Evolutionary conservation across 2,797 vertebrate genomes (phyloP).

Genomic region (Meriones psammophilus): DNA sequence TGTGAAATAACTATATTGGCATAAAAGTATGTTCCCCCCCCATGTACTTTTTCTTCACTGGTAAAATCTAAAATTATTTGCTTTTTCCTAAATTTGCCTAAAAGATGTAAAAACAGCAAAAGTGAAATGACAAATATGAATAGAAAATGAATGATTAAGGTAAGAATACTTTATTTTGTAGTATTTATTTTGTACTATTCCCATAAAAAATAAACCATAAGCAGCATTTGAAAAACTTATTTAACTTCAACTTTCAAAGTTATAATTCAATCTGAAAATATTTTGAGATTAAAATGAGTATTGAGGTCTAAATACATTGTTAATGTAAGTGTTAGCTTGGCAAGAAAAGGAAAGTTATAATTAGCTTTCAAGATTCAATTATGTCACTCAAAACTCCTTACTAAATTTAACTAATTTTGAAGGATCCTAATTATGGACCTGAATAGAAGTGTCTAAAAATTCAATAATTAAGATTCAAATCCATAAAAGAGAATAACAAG

Average conservation of each 20-base stretch:
- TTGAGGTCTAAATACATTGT: neutral
- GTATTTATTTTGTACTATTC: neutral
- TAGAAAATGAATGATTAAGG: neutral
- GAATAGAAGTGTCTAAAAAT: conserved; percentile 30
- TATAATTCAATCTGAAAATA: neutral
- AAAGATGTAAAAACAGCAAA: neutral
- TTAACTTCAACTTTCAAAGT: neutral
- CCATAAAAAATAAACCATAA: neutral
- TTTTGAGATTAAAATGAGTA: neutral
- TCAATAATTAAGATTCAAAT: conserved; percentile 41
- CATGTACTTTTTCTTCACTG: neutral
- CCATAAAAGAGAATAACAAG: conserved; percentile 24
- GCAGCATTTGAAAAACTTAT: neutral
- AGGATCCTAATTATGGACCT: neutral
- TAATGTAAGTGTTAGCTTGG: neutral
- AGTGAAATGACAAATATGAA: neutral
- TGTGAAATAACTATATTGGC: neutral
- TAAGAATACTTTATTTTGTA: neutral
- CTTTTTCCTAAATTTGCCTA: neutral
- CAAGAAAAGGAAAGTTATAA: conserved; percentile 28
- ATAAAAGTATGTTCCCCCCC: neutral
- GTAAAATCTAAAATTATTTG: neutral
- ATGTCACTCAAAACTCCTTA: neutral
- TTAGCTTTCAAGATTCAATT: conserved; percentile 37
- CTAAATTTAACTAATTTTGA: conserved; percentile 30